Percentiles rank a stretch among this genome's conserved stretches.
Evolutionary conservation across 2,888 invertebrate genomes (phyloP).

Genomic region (Stictocephala bisonia): DNA sequence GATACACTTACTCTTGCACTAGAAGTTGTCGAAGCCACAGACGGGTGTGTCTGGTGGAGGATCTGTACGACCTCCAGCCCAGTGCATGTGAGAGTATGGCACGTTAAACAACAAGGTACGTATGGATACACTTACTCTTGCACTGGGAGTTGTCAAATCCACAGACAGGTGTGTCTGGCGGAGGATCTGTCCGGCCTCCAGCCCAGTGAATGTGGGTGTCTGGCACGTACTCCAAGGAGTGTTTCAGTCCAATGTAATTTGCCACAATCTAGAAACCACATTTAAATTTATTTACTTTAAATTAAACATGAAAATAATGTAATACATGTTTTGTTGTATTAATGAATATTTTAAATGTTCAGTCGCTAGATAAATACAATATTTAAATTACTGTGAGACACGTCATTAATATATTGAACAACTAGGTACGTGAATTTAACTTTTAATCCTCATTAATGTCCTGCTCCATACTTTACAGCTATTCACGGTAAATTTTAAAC

Average conservation of each 20-base stretch:
- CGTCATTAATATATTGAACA: too few relatives aligned
- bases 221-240: slow-evolving; percentile 78
- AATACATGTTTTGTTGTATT: too few relatives aligned
- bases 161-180: slow-evolving; percentile 90
- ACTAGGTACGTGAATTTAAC: too few relatives aligned
- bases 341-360: too few relatives aligned
- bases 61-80: slow-evolving; percentile 82
- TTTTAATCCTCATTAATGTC: too few relatives aligned
- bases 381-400: too few relatives aligned
- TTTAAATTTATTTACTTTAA: too few relatives aligned
- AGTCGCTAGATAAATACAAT: too few relatives aligned
- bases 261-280: slow-evolving; percentile 83
- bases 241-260: slow-evolving; percentile 85
- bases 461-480: too few relatives aligned
- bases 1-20: slow-evolving; percentile 79
- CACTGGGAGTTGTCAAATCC: slow-evolving; percentile 93
- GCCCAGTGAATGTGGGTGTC: slow-evolving; percentile 88
- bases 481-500: too few relatives aligned
- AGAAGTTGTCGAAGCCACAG: slow-evolving; percentile 92
- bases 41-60: slow-evolving; percentile 90
- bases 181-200: slow-evolving; percentile 79
- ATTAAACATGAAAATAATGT: too few relatives aligned
- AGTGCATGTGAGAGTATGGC: slow-evolving; percentile 73
- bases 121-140: slow-evolving; percentile 71
- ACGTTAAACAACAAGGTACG: background rate